Evolutionary conservation across 2,113 vertebrate species (phyloP).

Genomic region (Aldabrachelys gigantea): DNA sequence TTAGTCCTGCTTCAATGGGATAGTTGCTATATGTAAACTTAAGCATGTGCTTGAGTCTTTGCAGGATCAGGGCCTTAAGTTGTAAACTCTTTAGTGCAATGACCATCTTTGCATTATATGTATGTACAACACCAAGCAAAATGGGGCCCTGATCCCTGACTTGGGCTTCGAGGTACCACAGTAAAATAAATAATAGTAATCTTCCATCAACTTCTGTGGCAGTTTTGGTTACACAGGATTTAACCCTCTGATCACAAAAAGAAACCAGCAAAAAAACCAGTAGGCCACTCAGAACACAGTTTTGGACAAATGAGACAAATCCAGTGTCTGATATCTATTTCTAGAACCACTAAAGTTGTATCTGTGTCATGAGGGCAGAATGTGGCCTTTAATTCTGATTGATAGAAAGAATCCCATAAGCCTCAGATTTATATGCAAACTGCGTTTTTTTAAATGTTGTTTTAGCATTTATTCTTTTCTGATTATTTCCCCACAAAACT

Average conservation of each 20-base stretch:
- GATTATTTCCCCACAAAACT: neutral
- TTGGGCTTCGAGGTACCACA: neutral
- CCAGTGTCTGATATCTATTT: neutral
- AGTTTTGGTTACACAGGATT: neutral
- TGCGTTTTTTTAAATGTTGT: neutral
- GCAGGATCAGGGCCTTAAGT: neutral
- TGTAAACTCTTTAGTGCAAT: neutral
- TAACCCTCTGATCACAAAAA: neutral
- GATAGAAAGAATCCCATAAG: neutral
- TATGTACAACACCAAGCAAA: rapidly evolving
- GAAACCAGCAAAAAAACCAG: neutral
- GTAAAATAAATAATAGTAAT: neutral
- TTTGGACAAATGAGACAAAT: neutral
- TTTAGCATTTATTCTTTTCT: neutral
- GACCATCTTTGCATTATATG: neutral
- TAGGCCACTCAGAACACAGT: neutral
- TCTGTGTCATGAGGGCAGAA: neutral
- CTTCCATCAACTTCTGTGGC: neutral
- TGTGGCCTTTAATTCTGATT: neutral
- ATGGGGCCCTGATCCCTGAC: neutral
- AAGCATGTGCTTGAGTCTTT: neutral
- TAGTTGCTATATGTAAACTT: neutral
- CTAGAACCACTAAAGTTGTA: neutral
- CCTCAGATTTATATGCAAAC: neutral
- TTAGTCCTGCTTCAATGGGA: neutral